Evolutionary conservation across 2,888 invertebrate species (phyloP).

Genomic region (Mimachlamys varia): DNA sequence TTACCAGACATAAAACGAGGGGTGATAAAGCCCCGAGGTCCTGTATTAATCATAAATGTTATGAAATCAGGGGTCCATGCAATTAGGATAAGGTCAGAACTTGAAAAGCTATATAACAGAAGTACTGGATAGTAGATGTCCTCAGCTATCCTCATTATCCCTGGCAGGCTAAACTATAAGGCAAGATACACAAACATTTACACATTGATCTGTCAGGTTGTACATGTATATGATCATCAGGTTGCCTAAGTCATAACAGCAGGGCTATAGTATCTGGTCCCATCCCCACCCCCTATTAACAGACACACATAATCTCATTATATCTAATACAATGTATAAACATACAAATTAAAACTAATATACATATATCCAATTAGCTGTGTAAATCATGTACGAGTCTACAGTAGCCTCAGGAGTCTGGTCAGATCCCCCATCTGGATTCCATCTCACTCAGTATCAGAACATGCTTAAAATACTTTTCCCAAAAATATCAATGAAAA

Average conservation of each 20-base stretch:
- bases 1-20: no score
- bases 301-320: background rate
- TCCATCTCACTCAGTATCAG: background rate
- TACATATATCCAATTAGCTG: constrained; percentile 16
- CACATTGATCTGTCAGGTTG: background rate
- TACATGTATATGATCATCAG: background rate
- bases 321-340: constrained; percentile 36
- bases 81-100: background rate
- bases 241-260: background rate
- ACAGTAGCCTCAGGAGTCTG: background rate
- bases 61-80: no score
- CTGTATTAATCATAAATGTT: background rate
- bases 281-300: constrained; percentile 1
- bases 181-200: background rate
- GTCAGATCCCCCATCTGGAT: background rate
- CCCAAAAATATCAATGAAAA: constrained; percentile 31
- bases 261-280: background rate
- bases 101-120: background rate
- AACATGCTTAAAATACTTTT: background rate
- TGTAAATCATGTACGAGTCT: background rate
- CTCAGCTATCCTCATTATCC: background rate
- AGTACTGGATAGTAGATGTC: background rate
- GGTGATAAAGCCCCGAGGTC: no score
- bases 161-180: background rate
- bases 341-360: constrained; percentile 12